Base-by-base conservation (phyloP, 2,797 vertebrate species). In the Liparis tanakae region DNA sequence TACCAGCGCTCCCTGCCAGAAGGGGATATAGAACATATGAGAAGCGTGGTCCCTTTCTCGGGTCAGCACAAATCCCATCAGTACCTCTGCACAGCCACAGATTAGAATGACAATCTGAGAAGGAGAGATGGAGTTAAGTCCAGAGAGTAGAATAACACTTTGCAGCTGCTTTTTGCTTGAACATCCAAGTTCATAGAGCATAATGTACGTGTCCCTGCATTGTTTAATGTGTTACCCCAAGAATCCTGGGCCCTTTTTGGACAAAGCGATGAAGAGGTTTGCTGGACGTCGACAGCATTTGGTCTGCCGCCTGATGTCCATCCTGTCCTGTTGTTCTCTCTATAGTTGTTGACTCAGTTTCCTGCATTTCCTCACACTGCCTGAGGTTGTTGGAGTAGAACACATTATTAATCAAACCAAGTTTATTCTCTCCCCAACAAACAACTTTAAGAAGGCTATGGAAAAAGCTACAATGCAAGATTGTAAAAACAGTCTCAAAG, bases 251-350 rank as follows among this genome's bases (percentile, higher is more conserved):
- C 43, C 91, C 85, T 12, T 3, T 79, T 44, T 53, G 67, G 70
- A 90, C 1, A 9, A 94, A 93, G 50, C 91, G 89, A 64, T 94
- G 88, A 43, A 93, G 81, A 44, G 91, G 92, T 56, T 94, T 93
- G 72, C 66, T 76, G 34, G 74, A 37, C 68, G 63, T 46, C 22
- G 85, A 51, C 14, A 65, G 6, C 0, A 0, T 54, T 6, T 18
- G 2, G 36, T 78, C 56, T 2, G 13, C 5, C 50, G 73, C 61
- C 14, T 48, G 44, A 12, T n/a, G 70, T 25, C 12, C 64, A 51
- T n/a, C 46, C 12, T 10, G 48, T 33, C 33, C 67, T 59, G 70
- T 50, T 66, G 72, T 18, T 60, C 46, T 69, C 3, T 51, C 51
- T 56, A 10, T 55, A 5, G 73, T 22, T 64, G 77, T 79, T 62